Evolutionary conservation across 2,888 invertebrate species (phyloP), one percentile per base, ranked within the genome.

Genomic region (Orthonychiurus folsomi): DNA sequence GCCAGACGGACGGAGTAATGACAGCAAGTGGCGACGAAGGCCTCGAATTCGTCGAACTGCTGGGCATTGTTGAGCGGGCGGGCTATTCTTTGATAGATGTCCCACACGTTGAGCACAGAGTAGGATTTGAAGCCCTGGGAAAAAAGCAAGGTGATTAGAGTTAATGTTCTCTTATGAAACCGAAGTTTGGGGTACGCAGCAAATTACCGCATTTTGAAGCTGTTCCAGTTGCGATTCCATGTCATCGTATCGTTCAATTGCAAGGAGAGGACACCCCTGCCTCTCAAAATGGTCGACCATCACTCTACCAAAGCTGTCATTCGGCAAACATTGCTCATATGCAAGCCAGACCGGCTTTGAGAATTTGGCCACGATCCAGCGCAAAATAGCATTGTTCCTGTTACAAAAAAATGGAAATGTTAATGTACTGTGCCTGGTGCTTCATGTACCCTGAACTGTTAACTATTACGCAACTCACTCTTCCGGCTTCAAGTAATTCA

Each of bases 1-100:
- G 67, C 72, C 12, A 72, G 59, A 56, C 72, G 57, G 0, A 72
- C 64, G 25, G 70, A 64, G 25, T 72, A 72, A 60, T 72, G 72
- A 9, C 70, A 60, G 63, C 70, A 68, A 1, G 72, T 72, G 9
- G 65, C 70, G 28, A 72, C 55, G 0, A 72, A 59, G 47, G 68
- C 68, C 58, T 70, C 69, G 26, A 70, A 72, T 54, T 72, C 72
- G 56, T 72, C 72, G 60, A 72, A 72, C 53, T 69, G 70, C 15
- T 68, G 65, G 1, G 60, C 20, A 20, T 24, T 50, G 48, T 50
- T 64, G 9, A 68, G 67, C 1, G 63, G 63, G 21, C 56, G 59
- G 18, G 68, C 65, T 12, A 72, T 66, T 37, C 64, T 59, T 3
- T 65, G 48, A 57, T 70, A 72, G 21, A 63, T 59, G 48, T 72